Evolutionary conservation across 2,797 vertebrate genomes (phyloP), one percentile per base, ranked within the genome.

Genomic region (Esox lucius): DNA sequence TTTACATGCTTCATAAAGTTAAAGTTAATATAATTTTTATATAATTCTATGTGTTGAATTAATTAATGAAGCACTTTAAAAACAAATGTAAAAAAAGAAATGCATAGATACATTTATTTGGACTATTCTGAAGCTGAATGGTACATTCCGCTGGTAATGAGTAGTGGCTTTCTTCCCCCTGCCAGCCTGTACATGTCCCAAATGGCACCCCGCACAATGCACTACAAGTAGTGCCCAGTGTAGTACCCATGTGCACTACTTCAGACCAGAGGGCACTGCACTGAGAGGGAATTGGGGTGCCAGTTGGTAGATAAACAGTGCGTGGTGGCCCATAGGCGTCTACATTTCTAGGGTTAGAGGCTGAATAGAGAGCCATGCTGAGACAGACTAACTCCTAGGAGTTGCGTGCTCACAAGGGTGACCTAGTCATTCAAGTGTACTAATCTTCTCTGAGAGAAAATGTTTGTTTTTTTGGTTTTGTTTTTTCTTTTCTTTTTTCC

Each of bases 391-490:
- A 97, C 96, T 98, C 97, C 93, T 95, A 97, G 96, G 96, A 96
- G 96, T 97, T 98, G 95, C 94, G 95, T 95, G 96, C 95, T 96
- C 95, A 95, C 94, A 95, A 94, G 93, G 87, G 96, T 97, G 98
- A 98, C 96, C 85, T 94, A 90, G 96, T 98, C 97, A 97, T 97
- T 94, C 92, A 87, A 75, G 78, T 77, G 89, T 95, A 96, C 97
- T 98, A 97, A 97, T 99, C 93, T 99, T 99, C 98, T 99, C 98
- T 98, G 95, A 96, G 98, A 99, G 97, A 99, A 99, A 96, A 95
- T 95, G 8, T 42, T 6, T 42, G 39, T 46, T 11, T 46, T 11
- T 46, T 11, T 11, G 42, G 42, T 42, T 13, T 9, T 6, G 9
- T 46, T 2, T 4, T 46, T 46, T 33, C 35, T 84, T 81, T 89